Base-by-base conservation (phyloP, 1,140 invertebrate genomes). In the Trichoplusia ni region DNA sequence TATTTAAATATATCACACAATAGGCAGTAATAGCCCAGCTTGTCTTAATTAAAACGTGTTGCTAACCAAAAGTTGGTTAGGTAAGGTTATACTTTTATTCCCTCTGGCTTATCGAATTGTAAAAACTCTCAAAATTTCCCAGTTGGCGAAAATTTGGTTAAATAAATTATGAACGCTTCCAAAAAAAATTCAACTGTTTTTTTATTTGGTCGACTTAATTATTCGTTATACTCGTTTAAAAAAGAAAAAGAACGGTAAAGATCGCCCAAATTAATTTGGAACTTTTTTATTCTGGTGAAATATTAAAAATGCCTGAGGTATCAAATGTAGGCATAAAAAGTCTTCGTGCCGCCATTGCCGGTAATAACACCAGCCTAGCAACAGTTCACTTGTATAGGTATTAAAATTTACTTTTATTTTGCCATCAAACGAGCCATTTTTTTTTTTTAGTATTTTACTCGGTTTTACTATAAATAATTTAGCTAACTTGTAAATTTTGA, bases 101-200 rank as follows among this genome's bases (percentile, higher is more conserved):
- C 40, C 56, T 35, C 25, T 11, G 29, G 27, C 38, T 47, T 60
- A 60, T 60, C 40, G 29, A 19, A 60, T 60, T 46, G 29, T 35
- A 23, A 16, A 47, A 59, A 47, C 56, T 60, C 42, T n/a, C 29
- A 47, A 58, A 58, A 58, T 60, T 60, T 46, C 29, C 56, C 42
- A 60, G 42, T 37, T 37, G 42, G 42, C 40, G 16, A 35, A 47
- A 60, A 51, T 31, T 58, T 58, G 18, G 6, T 60, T 37, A 47
- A 47, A 46, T 60, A 35, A 59, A 44, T 60, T 59, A 37, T 14
- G 16, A 11, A 6, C 16, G 27, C 19, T 46, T 16, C 19, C 27
- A 35, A 37, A 35, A n/a, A n/a, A 47, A 35, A 35, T 47, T 60
- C 16, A 7, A 46, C 40, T 9, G 29, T 11, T 21, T 1, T 31